Conservation (phyloP, 1,140 invertebrate genomes). For the Drosophila ogumai region DNA sequence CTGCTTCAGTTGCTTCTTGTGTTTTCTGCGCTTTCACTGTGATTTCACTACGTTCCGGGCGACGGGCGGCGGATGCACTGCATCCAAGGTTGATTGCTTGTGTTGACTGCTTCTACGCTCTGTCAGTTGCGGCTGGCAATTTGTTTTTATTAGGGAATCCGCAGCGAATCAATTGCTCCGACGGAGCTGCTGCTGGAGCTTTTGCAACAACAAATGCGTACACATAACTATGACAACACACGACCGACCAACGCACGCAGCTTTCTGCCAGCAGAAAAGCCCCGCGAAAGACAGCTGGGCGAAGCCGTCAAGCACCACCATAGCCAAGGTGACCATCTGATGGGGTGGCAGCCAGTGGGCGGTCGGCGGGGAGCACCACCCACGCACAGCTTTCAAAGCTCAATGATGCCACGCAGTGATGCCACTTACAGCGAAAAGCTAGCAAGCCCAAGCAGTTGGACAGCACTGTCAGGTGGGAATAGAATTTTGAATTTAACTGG, state of each 20-base stretch:
- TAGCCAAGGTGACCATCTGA: slow-evolving; percentile 13
- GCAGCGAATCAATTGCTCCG: slow-evolving; percentile 43
- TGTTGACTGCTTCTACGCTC: slow-evolving; percentile 8
- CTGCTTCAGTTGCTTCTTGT: slow-evolving; percentile 2
- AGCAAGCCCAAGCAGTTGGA: neutral
- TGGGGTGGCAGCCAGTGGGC: neutral
- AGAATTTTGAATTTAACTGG: no score
- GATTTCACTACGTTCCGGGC: slow-evolving; percentile 5
- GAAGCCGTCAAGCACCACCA: neutral
- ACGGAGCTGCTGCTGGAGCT: slow-evolving; percentile 40
- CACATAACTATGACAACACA: slow-evolving; percentile 67
- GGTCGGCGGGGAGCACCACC: neutral
- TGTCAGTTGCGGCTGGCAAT: slow-evolving; percentile 34
- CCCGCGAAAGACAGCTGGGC: slow-evolving; percentile 6
- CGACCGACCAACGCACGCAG: slow-evolving; percentile 23
- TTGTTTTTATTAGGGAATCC: slow-evolving; percentile 24
- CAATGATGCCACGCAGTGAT: neutral
- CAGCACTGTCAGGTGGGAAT: neutral
- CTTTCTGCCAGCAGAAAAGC: slow-evolving; percentile 34
- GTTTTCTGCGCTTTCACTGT: slow-evolving; percentile 2
- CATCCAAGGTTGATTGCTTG: slow-evolving; percentile 2
- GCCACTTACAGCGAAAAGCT: neutral
- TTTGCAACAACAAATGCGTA: slow-evolving; percentile 48
- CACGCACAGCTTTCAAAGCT: slow-evolving; percentile 4
- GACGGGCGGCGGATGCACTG: slow-evolving; percentile 8